phyloP scores from a whole-genome alignment of 2,797 vertebrate species.

The Lepilemur ruficaudatus region DNA sequence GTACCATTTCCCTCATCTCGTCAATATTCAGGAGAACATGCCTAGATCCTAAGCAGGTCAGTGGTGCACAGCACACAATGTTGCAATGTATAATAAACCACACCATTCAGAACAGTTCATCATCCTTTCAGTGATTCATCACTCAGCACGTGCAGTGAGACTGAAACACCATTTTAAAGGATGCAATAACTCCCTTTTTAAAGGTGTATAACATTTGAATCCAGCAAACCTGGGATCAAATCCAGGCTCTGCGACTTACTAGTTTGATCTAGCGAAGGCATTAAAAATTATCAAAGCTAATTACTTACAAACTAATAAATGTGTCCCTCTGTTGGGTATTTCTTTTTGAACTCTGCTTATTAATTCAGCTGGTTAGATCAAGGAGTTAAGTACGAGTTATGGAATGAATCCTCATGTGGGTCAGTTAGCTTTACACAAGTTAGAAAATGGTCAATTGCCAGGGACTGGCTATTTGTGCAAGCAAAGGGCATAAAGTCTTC shows the following conservation, averaged over 20 bases:
- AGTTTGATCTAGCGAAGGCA: neutral
- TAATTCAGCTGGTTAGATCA: neutral
- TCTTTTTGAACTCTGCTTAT: neutral
- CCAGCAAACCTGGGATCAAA: neutral
- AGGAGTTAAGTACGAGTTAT: neutral
- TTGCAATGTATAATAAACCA: neutral
- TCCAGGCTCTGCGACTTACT: neutral
- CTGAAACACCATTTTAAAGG: slow-evolving; percentile 26
- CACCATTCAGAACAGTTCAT: neutral
- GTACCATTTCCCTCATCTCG: neutral
- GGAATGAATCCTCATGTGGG: neutral
- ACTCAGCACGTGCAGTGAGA: neutral
- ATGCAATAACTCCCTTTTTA: neutral
- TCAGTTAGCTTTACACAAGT: neutral
- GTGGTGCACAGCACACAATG: neutral
- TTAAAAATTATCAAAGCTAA: neutral
- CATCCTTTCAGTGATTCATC: neutral
- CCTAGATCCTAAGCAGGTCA: slow-evolving; percentile 17
- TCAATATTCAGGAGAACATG: slow-evolving; percentile 31
- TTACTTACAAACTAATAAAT: neutral
- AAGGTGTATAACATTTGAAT: neutral
- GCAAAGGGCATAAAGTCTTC: neutral
- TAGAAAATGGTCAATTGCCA: neutral
- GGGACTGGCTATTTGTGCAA: neutral
- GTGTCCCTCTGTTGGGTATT: neutral